A percentile compares a stretch with the other conserved stretches of the same genome.
phyloP scores from a whole-genome alignment of 2,888 invertebrate species.

The Tribolium freemani region DNA sequence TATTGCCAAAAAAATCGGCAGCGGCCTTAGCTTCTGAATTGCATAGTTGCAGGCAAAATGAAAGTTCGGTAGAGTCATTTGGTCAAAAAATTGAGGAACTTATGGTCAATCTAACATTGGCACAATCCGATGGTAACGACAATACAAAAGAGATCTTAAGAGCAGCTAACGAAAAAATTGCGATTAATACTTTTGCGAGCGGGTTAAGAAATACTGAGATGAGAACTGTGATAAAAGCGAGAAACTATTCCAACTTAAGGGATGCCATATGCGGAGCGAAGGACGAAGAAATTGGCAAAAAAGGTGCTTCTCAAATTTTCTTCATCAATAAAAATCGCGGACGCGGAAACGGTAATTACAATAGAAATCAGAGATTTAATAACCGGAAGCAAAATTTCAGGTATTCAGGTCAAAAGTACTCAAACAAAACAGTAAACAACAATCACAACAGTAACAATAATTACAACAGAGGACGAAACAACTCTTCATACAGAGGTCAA shows the following conservation, averaged over 20 bases:
- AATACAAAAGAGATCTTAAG: conserved; percentile 31
- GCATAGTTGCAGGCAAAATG: conserved; percentile 36
- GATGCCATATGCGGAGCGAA: conserved; percentile 33
- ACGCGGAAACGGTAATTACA: not conserved
- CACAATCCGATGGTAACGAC: conserved; percentile 42
- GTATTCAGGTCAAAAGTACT: not conserved
- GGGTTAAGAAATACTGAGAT: conserved; percentile 43
- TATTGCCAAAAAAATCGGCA: too few species aligned
- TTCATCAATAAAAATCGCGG: conserved; percentile 5
- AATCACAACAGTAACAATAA: conserved; percentile 7
- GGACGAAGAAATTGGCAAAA: conserved; percentile 31
- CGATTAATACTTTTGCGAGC: conserved; percentile 47
- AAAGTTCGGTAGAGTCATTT: conserved; percentile 40
- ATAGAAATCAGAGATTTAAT: not conserved
- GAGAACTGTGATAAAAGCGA: conserved; percentile 41
- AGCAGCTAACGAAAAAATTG: conserved; percentile 47
- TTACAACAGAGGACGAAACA: too few species aligned
- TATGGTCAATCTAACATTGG: conserved; percentile 44
- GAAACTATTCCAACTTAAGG: conserved; percentile 45
- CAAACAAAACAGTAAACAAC: not conserved
- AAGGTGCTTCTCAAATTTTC: not conserved
- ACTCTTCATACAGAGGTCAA: not conserved
- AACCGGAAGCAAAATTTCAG: not conserved
- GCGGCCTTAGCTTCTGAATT: too few species aligned
- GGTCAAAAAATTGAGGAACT: conserved; percentile 41